Conservation (phyloP, 2,888 invertebrate species). For the Bugulina stolonifera region DNA sequence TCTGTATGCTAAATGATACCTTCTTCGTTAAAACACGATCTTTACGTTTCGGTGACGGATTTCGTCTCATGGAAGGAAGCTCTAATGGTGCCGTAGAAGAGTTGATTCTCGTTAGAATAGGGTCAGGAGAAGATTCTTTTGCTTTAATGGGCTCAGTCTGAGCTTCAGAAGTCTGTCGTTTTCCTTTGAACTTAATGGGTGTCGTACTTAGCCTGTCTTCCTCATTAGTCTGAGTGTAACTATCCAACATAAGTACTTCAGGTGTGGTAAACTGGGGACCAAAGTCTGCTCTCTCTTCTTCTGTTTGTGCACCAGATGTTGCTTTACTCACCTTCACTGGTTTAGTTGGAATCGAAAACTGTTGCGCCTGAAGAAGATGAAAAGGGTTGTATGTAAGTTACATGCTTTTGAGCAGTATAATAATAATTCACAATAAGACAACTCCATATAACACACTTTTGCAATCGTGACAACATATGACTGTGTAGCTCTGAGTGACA, state of each 20-base stretch:
- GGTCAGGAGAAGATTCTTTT: neutral
- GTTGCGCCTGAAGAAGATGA: too few relatives aligned
- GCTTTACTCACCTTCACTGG: neutral
- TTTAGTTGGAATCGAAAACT: too few relatives aligned
- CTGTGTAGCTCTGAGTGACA: too few relatives aligned
- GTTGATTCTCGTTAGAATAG: neutral
- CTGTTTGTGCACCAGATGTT: neutral
- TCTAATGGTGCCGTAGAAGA: neutral
- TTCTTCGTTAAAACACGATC: neutral
- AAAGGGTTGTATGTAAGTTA: too few relatives aligned
- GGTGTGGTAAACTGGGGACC: neutral
- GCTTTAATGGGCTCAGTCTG: neutral
- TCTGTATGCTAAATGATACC: slow-evolving; percentile 14
- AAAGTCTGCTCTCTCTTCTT: neutral
- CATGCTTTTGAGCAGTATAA: too few relatives aligned
- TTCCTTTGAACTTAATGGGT: neutral
- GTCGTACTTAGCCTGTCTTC: slow-evolving; percentile 15
- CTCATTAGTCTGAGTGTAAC: slow-evolving; percentile 23
- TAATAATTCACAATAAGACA: too few relatives aligned
- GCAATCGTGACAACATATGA: too few relatives aligned
- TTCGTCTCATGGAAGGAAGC: neutral
- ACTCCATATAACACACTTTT: too few relatives aligned
- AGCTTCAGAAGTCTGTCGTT: neutral
- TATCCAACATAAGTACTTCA: slow-evolving; percentile 16
- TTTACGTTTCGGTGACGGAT: neutral